Evolutionary conservation across 2,113 vertebrate species (phyloP).

Genomic region (Ovis canadensis): DNA sequence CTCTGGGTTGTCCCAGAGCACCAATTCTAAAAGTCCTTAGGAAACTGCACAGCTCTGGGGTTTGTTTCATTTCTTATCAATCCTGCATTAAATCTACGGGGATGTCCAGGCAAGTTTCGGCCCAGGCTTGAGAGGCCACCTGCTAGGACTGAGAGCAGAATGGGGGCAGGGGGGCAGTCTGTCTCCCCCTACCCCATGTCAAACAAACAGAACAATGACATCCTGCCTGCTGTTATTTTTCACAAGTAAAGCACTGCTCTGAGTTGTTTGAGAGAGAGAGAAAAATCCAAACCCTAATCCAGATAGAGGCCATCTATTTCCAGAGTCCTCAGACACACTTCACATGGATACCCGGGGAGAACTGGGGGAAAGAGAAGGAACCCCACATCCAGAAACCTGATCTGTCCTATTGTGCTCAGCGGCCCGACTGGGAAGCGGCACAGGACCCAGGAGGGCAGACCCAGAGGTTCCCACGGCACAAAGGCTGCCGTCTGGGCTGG

Average conservation of each 20-base stretch:
- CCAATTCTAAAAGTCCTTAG: rapidly evolving
- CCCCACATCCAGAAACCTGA: constrained; percentile 40
- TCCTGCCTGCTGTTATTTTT: background rate
- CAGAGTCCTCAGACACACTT: background rate
- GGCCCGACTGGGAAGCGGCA: background rate
- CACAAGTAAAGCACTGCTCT: background rate
- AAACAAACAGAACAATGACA: background rate
- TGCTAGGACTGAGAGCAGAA: background rate
- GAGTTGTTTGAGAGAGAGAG: background rate
- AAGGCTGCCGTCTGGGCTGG: constrained; percentile 7
- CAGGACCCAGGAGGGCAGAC: background rate
- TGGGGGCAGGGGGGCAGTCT: rapidly evolving
- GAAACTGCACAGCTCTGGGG: rapidly evolving
- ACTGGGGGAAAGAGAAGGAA: background rate
- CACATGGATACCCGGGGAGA: background rate
- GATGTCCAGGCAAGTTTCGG: background rate
- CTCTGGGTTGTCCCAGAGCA: background rate
- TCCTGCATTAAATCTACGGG: rapidly evolving
- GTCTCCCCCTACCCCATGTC: background rate
- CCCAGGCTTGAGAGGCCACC: background rate
- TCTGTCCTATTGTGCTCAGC: constrained; percentile 23
- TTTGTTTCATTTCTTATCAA: background rate
- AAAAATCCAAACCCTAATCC: background rate
- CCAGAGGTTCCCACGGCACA: background rate
- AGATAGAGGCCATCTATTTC: background rate